These are phyloP conservation scores for Callipepla californica DNA, from an alignment of 2,113 vertebrate species.

Conservation along the genomic window DNA sequence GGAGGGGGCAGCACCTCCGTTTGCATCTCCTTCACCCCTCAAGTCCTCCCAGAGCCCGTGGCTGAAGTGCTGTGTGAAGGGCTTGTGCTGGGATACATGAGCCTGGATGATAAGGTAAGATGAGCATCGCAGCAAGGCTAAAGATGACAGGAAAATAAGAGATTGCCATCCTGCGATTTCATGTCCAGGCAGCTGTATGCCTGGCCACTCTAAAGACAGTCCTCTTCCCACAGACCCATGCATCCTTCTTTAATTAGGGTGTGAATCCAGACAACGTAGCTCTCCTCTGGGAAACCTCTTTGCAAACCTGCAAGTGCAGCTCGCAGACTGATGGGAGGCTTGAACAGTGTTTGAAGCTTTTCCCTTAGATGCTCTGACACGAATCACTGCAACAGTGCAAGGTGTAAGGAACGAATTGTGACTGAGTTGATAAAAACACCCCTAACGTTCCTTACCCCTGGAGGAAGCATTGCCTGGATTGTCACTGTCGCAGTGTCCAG, in stretches of 20 bases:
- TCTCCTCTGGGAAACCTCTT: slow-evolving; percentile 16
- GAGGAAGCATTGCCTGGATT: background rate
- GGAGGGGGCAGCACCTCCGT: slow-evolving; percentile 81
- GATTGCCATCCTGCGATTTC: background rate
- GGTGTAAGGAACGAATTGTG: background rate
- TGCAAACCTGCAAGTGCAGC: background rate
- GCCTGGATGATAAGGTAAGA: slow-evolving; percentile 85
- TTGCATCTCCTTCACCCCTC: slow-evolving; percentile 87
- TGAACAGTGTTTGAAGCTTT: background rate
- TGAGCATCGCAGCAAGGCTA: background rate
- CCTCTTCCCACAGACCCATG: background rate
- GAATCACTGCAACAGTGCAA: background rate
- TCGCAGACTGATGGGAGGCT: background rate
- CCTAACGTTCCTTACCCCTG: background rate
- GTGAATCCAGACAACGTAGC: background rate
- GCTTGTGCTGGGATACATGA: slow-evolving; percentile 87
- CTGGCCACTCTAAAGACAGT: background rate
- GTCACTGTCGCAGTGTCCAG: background rate
- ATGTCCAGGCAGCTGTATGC: background rate
- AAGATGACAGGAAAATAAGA: background rate
- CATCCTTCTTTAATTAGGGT: background rate
- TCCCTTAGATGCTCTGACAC: background rate
- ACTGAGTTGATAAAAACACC: background rate
- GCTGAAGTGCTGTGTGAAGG: slow-evolving; percentile 76
- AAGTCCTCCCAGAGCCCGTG: slow-evolving; percentile 62